Conservation (phyloP, 2,113 vertebrate genomes). For the Mungos mungo region DNA sequence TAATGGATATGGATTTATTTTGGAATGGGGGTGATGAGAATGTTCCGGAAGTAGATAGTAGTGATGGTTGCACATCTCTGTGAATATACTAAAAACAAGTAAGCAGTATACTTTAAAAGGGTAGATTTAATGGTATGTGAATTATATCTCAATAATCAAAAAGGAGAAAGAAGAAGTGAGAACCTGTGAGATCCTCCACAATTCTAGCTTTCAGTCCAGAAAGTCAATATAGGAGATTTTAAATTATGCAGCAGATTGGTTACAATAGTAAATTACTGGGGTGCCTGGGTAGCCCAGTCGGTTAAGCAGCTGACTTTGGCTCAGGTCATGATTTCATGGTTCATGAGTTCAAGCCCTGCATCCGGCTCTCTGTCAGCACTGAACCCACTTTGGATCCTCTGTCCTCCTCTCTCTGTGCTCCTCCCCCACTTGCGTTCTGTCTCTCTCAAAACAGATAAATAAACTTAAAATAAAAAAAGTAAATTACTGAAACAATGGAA, state of each 20-base stretch:
- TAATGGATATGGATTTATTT: neutral
- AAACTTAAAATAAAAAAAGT: neutral
- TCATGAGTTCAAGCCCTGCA: no score
- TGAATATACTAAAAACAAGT: neutral
- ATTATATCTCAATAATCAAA: neutral
- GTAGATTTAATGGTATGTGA: neutral
- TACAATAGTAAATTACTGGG: neutral
- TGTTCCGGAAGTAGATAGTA: neutral
- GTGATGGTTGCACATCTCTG: neutral
- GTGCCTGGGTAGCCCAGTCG: no score
- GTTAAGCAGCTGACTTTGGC: no score
- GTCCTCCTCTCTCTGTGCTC: no score
- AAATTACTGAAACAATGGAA: neutral
- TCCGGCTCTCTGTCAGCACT: no score
- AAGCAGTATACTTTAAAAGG: neutral
- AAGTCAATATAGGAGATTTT: neutral
- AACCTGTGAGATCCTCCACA: neutral
- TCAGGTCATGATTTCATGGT: no score
- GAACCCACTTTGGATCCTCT: no score
- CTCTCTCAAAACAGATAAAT: no score
- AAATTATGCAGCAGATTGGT: neutral
- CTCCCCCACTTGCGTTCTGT: no score
- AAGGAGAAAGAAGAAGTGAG: neutral
- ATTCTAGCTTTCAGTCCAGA: neutral
- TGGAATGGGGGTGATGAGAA: neutral